Base-by-base conservation (phyloP, 2,797 vertebrate genomes). In the Staurois parvus region DNA sequence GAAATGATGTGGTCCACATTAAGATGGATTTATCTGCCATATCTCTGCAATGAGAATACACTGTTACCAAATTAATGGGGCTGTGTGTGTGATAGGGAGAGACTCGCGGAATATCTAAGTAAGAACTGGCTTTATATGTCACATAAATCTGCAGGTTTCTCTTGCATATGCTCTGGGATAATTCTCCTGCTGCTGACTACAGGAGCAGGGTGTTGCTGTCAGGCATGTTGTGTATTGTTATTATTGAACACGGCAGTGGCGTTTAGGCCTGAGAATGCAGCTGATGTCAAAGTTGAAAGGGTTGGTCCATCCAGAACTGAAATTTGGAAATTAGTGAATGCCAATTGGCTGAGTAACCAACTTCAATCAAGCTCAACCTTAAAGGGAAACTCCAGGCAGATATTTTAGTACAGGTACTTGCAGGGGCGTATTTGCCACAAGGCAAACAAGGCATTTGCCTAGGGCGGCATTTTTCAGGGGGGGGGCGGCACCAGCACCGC, bases 1-100 rank as follows among this genome's bases (percentile, higher is more conserved):
- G 79, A 81, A 81, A 81, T 81, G 69, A 81, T 81, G 79, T 81
- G 79, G 79, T 81, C 48, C 69, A 64, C 68, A 72, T 81, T 81
- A 73, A 81, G 79, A 81, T 81, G 79, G 79, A 81, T 81, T 81
- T 81, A 81, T 72, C 68, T 72, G 79, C 79, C 79, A 81, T 81
- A 72, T 73, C 79, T 81, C 79, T 37, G 69, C 48, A 73, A 72
- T 72, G 69, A 81, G 79, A 81, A 72, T 81, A 81, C 79, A 81
- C 28, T 72, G 79, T 81, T 81, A 73, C 79, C 56, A 73, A 73
- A 81, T 81, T 72, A 70, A 81, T 81, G 79, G 79, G 68, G 79
- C 69, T 64, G 79, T 64, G 69, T 64, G 69, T 56, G 21, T 62
- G 48, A 81, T 62, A 62, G 48, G 79, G 79, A 81, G 69, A 81